Conservation (phyloP, 2,113 vertebrate genomes). For the Malurus elegans region DNA sequence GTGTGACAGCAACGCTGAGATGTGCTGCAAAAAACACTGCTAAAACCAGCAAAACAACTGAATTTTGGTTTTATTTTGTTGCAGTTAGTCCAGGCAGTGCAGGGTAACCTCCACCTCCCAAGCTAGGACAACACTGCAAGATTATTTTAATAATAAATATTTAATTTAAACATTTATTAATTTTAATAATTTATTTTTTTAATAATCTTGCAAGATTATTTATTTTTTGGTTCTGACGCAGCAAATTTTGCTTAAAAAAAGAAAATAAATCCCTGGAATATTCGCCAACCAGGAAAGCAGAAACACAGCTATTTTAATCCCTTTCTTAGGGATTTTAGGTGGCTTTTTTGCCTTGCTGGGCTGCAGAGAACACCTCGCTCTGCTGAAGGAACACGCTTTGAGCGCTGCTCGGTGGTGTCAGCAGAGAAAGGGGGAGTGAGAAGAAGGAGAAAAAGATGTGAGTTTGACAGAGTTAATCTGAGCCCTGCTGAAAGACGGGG, state of each 20-base stretch:
- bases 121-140: background rate
- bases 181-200: too few relatives aligned
- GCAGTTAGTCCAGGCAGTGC: background rate
- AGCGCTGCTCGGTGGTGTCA: background rate
- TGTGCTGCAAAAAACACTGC: background rate
- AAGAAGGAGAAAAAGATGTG: background rate
- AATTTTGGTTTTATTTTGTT: background rate
- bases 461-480: slow-evolving; percentile 22
- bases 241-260: background rate
- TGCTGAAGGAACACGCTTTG: background rate
- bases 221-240: background rate
- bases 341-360: background rate
- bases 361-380: accelerated
- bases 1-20: accelerated
- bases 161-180: too few relatives aligned
- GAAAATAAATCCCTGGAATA: background rate
- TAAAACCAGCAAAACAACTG: background rate
- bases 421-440: background rate
- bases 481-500: slow-evolving; percentile 33
- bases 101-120: background rate
- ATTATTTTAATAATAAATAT: background rate
- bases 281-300: background rate
- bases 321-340: background rate
- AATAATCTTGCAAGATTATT: too few relatives aligned
- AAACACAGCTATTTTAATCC: accelerated